Conservation (phyloP, 1,140 invertebrate species). For the Cydia splendana region DNA sequence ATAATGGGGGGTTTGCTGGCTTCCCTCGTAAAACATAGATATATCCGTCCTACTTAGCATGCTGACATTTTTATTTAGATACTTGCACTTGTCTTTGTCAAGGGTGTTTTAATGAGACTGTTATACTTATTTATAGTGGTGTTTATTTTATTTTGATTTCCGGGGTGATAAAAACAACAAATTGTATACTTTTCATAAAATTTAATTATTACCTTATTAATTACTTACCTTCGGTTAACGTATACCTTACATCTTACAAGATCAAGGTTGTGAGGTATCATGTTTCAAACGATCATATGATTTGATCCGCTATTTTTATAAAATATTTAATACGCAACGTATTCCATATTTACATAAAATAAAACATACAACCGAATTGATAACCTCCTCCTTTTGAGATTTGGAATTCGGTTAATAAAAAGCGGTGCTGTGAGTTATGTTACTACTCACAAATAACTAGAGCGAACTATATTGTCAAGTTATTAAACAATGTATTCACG, state of each 20-base stretch:
- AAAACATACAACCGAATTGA: too few species aligned
- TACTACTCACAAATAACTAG: too few species aligned
- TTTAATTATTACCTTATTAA: background rate
- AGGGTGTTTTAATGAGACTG: background rate
- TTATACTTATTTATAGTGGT: background rate
- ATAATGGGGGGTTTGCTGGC: slow-evolving; percentile 9
- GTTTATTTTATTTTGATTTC: background rate
- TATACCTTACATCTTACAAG: background rate
- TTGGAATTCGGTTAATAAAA: too few species aligned
- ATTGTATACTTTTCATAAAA: too few species aligned
- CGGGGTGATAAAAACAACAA: too few species aligned
- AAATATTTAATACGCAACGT: too few species aligned
- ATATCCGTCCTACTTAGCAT: background rate
- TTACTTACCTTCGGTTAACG: background rate
- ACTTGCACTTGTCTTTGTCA: background rate
- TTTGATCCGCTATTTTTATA: background rate
- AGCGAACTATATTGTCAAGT: too few species aligned
- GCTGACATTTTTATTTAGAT: background rate
- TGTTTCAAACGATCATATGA: background rate
- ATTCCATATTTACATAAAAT: too few species aligned
- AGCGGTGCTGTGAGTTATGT: too few species aligned
- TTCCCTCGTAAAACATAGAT: background rate
- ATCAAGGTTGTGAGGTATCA: background rate
- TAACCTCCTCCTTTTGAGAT: too few species aligned
- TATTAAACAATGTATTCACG: too few species aligned